Evolutionary conservation across 92 coral and sea anemone genomes (phyloP).

Genomic region (Siderastrea siderea): DNA sequence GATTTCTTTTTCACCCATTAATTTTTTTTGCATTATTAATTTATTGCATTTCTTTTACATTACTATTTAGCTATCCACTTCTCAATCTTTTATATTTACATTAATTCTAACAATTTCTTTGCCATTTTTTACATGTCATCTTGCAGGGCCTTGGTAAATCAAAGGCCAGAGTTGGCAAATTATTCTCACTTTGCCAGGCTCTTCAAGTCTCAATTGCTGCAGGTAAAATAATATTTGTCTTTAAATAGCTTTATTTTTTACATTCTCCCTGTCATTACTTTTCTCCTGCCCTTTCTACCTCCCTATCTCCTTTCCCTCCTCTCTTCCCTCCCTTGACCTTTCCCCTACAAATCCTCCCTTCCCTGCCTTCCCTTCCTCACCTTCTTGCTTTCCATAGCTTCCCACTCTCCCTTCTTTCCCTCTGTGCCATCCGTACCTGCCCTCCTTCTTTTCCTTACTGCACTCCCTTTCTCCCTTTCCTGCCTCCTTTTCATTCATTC

Average conservation of each 20-base stretch:
- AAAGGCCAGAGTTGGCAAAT: conserved; percentile 91
- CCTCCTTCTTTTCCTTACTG: background rate
- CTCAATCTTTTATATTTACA: background rate
- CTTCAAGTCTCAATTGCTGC: conserved; percentile 93
- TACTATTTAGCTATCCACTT: too few species aligned
- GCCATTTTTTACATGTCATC: background rate
- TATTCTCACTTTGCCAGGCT: conserved; percentile 94
- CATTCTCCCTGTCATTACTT: background rate
- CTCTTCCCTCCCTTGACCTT: background rate
- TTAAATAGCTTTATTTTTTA: background rate
- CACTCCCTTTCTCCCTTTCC: background rate
- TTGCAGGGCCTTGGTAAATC: conserved; percentile 87
- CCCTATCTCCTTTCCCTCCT: background rate
- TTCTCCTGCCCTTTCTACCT: background rate
- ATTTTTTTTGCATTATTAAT: too few species aligned
- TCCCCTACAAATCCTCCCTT: background rate
- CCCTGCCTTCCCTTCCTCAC: background rate
- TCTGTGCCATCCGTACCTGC: background rate
- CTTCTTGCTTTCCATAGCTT: background rate
- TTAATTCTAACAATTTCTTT: background rate
- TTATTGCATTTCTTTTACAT: too few species aligned
- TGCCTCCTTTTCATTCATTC: background rate
- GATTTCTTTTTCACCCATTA: too few species aligned
- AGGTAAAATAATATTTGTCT: conserved; percentile 61
- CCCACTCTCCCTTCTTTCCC: background rate